Evolutionary conservation across 2,888 invertebrate genomes (phyloP), one percentile per base, ranked within the genome.

Genomic region (Hypena proboscidalis): DNA sequence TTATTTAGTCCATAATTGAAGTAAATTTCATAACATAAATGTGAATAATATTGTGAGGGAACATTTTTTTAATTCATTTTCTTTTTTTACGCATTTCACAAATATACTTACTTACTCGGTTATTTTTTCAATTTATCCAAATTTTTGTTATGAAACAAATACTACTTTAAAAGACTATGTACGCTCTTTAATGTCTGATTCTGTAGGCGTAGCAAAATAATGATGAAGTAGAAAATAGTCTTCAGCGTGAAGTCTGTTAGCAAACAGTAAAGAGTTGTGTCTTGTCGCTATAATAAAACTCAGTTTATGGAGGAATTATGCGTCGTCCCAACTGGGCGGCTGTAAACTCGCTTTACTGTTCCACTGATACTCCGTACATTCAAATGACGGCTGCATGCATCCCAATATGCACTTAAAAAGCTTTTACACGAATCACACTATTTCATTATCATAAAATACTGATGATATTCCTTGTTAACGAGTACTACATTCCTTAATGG

Each of bases 281-380:
- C 68, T 68, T 68, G 66, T 74, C 54, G 67, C 45, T 50, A 71
- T 70, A 77, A 74, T 86, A 83, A 86, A 84, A 78, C 58, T 53
- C 39, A 55, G 68, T 77, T 83, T 78, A 86, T 74, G 78, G 64
- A 54, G 34, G 64, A 75, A 86, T 84, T 84, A 85, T 83, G 77
- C 83, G 67, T 74, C 70, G 41, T 59, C 66, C 58, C 57, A 60
- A 69, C 69, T 63, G 69, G 76, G 71, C 71, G 69, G 62, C 54
- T 65, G 62, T 86, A 77, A 84, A 84, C 40, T 66, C 56, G 71
- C 77, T 84, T 85, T 80, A 86, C 67, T 73, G 76, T 79, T 71
- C 54, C 61, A 67, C 66, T 76, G 81, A 78, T 78, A 71, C 67
- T 63, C 61, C 49, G 61, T 59, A 62, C 46, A 55, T 48, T 49